phyloP scores from a whole-genome alignment of 2,888 invertebrate species.

The Plebejus argus region DNA sequence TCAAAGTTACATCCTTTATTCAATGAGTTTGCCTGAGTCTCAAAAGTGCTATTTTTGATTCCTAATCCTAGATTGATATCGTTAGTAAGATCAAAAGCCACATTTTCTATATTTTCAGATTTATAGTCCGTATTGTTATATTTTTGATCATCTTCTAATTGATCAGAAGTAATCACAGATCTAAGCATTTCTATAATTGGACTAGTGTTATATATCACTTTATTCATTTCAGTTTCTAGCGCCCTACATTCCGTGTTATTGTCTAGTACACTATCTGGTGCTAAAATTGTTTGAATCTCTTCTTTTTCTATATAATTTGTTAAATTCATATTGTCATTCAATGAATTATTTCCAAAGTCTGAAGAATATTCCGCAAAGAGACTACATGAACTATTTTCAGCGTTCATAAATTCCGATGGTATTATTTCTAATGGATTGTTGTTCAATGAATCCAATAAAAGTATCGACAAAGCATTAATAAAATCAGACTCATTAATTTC shows the following conservation, averaged over 20 bases:
- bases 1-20: neutral
- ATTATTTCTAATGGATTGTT: conserved; percentile 31
- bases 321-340: neutral
- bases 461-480: conserved; percentile 31
- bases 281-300: neutral
- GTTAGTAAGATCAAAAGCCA: neutral
- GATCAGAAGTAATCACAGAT: neutral
- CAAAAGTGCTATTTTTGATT: neutral
- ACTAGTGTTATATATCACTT: neutral
- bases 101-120: neutral
- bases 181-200: conserved; percentile 5
- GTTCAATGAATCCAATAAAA: conserved; percentile 32
- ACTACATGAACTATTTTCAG: conserved; percentile 10
- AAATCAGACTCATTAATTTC: conserved; percentile 36
- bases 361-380: neutral
- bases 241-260: neutral
- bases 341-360: neutral
- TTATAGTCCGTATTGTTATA: neutral
- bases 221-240: neutral
- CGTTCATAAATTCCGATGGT: conserved; percentile 4
- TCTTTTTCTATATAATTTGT: neutral
- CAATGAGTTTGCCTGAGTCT: neutral
- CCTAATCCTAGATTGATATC: neutral
- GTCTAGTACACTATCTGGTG: neutral
- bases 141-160: neutral